phyloP scores from a whole-genome alignment of 1,140 invertebrate genomes.

The Stegodyphus mimosarum region DNA sequence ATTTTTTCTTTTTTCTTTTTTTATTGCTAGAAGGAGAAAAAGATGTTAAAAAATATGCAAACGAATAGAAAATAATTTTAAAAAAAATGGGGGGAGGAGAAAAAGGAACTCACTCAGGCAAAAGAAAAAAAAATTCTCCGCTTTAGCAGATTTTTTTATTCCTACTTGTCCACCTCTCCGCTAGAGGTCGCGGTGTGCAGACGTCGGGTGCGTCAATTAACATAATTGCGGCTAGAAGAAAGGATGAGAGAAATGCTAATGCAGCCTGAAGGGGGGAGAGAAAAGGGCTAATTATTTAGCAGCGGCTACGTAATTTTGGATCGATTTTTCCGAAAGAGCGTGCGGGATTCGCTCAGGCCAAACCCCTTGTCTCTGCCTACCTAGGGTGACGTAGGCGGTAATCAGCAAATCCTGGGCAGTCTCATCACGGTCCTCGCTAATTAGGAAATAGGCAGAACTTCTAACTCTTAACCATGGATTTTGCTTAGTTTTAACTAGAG shows the following conservation, averaged over 20 bases:
- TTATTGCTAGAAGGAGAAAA: too few relatives aligned
- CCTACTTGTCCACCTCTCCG: constrained; percentile 35
- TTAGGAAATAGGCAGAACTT: constrained; percentile 20
- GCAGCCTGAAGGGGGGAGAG: neutral
- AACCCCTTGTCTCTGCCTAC: constrained; percentile 30
- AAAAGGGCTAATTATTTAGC: constrained; percentile 59
- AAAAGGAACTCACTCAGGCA: too few relatives aligned
- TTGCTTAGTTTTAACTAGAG: too few relatives aligned
- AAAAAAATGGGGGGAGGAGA: too few relatives aligned
- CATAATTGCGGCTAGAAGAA: constrained; percentile 49
- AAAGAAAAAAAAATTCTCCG: too few relatives aligned
- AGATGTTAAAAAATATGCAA: too few relatives aligned
- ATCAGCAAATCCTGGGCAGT: constrained; percentile 44
- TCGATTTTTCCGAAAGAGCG: constrained; percentile 37
- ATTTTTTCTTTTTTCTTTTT: too few relatives aligned
- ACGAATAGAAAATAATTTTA: too few relatives aligned
- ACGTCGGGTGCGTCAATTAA: constrained; percentile 47
- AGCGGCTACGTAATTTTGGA: constrained; percentile 39
- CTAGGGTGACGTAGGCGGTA: constrained; percentile 43
- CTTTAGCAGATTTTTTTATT: neutral
- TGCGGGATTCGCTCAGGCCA: constrained; percentile 38
- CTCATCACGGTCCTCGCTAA: constrained; percentile 40
- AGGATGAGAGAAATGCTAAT: constrained; percentile 50
- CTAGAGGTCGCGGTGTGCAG: constrained; percentile 10
- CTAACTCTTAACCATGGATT: constrained; percentile 7